A percentile compares a stretch with the other conserved stretches of the same genome.
phyloP scores from a whole-genome alignment of 2,797 vertebrate species.

The Muscicapa comitata region DNA sequence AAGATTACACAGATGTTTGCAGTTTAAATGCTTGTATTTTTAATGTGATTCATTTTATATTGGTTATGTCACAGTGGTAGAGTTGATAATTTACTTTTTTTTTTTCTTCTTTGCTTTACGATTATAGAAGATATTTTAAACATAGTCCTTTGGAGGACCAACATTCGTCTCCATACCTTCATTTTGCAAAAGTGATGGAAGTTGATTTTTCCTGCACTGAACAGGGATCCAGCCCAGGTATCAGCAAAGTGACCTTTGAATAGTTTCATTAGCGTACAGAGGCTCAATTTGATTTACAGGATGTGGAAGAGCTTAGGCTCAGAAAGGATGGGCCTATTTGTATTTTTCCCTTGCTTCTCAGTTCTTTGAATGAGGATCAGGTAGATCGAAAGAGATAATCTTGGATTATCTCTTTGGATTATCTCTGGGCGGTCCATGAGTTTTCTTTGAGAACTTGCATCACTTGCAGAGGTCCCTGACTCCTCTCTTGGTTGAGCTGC shows the following conservation, averaged over 20 bases:
- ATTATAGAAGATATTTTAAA: background rate
- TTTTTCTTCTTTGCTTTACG: background rate
- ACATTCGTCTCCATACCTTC: background rate
- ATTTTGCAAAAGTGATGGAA: background rate
- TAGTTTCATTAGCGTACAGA: background rate
- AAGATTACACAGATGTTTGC: background rate
- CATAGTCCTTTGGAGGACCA: background rate
- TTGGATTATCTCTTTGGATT: too few species aligned
- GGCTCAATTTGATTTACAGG: background rate
- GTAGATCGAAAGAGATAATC: background rate
- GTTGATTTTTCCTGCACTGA: background rate
- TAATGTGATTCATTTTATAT: background rate
- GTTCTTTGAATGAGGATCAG: background rate
- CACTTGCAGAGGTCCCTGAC: background rate
- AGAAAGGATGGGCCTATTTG: background rate
- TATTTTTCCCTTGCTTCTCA: background rate
- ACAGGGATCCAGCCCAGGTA: background rate
- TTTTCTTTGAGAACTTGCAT: background rate
- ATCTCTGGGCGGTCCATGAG: background rate
- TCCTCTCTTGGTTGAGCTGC: background rate
- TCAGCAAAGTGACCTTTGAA: background rate
- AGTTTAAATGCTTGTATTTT: background rate
- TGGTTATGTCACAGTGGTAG: background rate
- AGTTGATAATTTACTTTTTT: background rate
- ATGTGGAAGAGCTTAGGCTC: background rate